phyloP scores from a whole-genome alignment of 37 sponge, comb jelly and placozoan genomes.

The Chondrosia reniformis region DNA sequence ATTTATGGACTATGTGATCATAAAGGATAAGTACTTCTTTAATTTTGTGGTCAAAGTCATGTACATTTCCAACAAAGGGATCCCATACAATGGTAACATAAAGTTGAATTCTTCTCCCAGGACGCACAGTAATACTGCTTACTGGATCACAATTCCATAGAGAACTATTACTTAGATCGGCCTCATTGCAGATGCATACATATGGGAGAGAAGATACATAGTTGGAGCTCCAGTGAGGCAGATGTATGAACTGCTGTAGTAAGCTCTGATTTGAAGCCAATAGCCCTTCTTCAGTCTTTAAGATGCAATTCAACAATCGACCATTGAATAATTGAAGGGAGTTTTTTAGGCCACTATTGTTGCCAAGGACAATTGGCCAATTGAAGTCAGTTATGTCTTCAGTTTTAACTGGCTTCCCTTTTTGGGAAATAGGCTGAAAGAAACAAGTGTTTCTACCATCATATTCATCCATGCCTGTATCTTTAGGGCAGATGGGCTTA shows the following conservation, averaged over 20 bases:
- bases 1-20: no score
- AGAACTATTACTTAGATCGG: no score
- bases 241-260: background rate
- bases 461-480: no score
- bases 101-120: no score
- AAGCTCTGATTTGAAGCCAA: background rate
- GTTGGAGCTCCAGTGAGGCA: background rate
- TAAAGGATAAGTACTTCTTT: no score
- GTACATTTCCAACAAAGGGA: no score
- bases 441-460: background rate
- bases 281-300: background rate
- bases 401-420: background rate
- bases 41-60: no score
- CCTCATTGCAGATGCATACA: background rate
- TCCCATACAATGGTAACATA: no score
- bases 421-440: background rate
- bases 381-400: background rate
- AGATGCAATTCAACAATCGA: background rate
- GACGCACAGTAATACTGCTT: no score
- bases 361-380: background rate
- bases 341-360: background rate
- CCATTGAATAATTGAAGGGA: background rate
- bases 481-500: no score
- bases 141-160: no score
- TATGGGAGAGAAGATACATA: background rate